A percentile compares a stretch with the other conserved stretches of the same genome.
Evolutionary conservation across 2,113 vertebrate species (phyloP).

Genomic region (Kryptolebias marmoratus): DNA sequence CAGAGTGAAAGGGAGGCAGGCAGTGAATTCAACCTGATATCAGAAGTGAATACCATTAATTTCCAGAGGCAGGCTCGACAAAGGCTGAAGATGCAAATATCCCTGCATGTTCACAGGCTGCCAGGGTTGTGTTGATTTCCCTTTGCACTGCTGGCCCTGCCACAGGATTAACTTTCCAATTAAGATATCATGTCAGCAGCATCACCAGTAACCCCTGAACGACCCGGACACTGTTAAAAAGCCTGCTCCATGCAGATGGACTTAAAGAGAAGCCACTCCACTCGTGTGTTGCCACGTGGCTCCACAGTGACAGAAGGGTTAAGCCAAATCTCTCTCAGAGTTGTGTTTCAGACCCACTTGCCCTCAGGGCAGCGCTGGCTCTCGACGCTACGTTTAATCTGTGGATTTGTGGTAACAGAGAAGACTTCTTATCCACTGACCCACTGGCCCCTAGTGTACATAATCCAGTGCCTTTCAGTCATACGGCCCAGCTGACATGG

Average conservation of each 20-base stretch:
- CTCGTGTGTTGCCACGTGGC: slow-evolving; percentile 47
- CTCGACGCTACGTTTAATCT: slow-evolving; percentile 79
- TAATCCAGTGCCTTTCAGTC: slow-evolving; percentile 74
- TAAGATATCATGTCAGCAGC: slow-evolving; percentile 79
- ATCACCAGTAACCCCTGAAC: slow-evolving; percentile 53
- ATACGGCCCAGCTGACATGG: slow-evolving; percentile 67
- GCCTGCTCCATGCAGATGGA: slow-evolving; percentile 53
- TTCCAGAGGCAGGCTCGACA: slow-evolving; percentile 21
- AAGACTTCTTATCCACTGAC: slow-evolving; percentile 82
- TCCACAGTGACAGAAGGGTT: slow-evolving; percentile 67
- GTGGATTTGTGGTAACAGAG: slow-evolving; percentile 82
- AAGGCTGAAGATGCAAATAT: slow-evolving; percentile 35
- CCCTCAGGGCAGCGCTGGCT: slow-evolving; percentile 59
- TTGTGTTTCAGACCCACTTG: slow-evolving; percentile 71
- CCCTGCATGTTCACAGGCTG: slow-evolving; percentile 14
- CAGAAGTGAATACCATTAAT: slow-evolving; percentile 33
- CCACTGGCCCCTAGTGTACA: slow-evolving; percentile 68
- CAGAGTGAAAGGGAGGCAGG: slow-evolving; percentile 18
- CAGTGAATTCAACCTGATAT: slow-evolving; percentile 39
- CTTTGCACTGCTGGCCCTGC: slow-evolving; percentile 40
- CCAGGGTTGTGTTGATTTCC: slow-evolving; percentile 34
- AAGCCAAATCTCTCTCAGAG: slow-evolving; percentile 72
- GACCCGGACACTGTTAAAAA: slow-evolving; percentile 65
- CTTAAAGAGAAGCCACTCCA: slow-evolving; percentile 67
- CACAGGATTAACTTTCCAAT: slow-evolving; percentile 79